These are phyloP conservation scores for Meganola albula DNA, from an alignment of 2,888 invertebrate genomes.

Conservation along the genomic window DNA sequence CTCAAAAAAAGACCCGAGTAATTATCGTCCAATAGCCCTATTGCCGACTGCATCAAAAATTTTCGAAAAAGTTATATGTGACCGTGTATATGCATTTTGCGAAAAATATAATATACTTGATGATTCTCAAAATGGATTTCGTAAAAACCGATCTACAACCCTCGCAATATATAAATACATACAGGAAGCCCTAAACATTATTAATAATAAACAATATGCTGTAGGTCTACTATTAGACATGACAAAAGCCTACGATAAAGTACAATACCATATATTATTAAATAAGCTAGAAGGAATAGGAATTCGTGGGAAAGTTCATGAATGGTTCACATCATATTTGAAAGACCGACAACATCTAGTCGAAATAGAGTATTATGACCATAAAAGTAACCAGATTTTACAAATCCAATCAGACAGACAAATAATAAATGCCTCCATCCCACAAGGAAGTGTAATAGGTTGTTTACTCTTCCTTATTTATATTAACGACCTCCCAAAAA, in stretches of 20 bases:
- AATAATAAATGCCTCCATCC: conserved; percentile 4
- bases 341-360: conserved; percentile 10
- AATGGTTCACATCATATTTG: conserved; percentile 17
- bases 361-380: conserved; percentile 9
- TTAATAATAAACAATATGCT: conserved; percentile 13
- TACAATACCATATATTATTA: conserved; percentile 12
- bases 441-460: conserved; percentile 11
- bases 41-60: conserved; percentile 9
- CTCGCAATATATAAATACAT: conserved; percentile 13
- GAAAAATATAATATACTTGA: conserved; percentile 10
- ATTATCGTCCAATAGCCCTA: conserved; percentile 7
- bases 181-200: conserved; percentile 7
- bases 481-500: conserved; percentile 13
- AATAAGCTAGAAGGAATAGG: conserved; percentile 15
- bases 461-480: conserved; percentile 10
- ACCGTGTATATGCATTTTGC: conserved; percentile 4
- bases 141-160: conserved; percentile 10
- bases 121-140: conserved; percentile 11
- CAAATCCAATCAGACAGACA: conserved; percentile 4
- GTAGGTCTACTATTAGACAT: conserved; percentile 20
- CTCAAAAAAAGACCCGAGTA: conserved; percentile 1
- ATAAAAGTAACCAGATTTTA: conserved; percentile 2
- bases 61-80: conserved; percentile 10
- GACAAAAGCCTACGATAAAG: conserved; percentile 23
- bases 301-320: conserved; percentile 11